phyloP scores from a whole-genome alignment of 2,888 invertebrate species.

The Neoascia interrupta region DNA sequence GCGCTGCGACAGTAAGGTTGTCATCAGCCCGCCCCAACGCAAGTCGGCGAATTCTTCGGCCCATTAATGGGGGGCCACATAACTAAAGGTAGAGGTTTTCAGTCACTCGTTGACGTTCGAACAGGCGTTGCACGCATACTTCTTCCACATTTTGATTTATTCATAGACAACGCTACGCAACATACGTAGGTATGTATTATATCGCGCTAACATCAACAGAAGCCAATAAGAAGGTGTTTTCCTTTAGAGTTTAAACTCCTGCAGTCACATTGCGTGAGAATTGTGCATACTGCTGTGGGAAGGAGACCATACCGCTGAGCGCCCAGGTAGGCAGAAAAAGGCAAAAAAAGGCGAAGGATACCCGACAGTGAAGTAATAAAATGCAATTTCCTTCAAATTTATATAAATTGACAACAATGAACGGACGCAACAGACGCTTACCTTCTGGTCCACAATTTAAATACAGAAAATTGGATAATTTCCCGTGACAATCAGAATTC shows the following conservation, averaged over 20 bases:
- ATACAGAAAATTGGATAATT: constrained; percentile 79
- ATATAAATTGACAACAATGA: constrained; percentile 76
- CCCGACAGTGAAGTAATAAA: constrained; percentile 69
- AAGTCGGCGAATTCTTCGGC: constrained; percentile 51
- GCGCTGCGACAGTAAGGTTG: constrained; percentile 43
- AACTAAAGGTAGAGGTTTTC: too few species aligned
- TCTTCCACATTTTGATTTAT: constrained; percentile 69
- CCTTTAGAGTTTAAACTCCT: constrained; percentile 36
- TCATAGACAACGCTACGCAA: constrained; percentile 69
- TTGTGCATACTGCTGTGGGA: constrained; percentile 13
- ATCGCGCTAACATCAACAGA: too few species aligned
- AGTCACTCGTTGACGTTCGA: too few species aligned
- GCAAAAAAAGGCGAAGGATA: too few species aligned
- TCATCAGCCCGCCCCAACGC: constrained; percentile 1
- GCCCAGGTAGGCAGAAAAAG: constrained; percentile 30
- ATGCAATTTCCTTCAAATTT: constrained; percentile 71
- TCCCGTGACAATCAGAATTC: constrained; percentile 78
- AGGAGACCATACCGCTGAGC: constrained; percentile 24
- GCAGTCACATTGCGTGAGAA: constrained; percentile 54
- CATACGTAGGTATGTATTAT: too few species aligned
- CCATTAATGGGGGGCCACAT: constrained; percentile 67
- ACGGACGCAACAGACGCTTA: constrained; percentile 44
- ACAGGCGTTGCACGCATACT: neutral
- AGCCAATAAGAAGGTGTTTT: constrained; percentile 66
- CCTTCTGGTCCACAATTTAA: constrained; percentile 75